A percentile compares a stretch with the other conserved stretches of the same genome.
These are phyloP conservation scores for Eulemur rufifrons DNA, from an alignment of 2,113 vertebrate species.

Conservation along the genomic window DNA sequence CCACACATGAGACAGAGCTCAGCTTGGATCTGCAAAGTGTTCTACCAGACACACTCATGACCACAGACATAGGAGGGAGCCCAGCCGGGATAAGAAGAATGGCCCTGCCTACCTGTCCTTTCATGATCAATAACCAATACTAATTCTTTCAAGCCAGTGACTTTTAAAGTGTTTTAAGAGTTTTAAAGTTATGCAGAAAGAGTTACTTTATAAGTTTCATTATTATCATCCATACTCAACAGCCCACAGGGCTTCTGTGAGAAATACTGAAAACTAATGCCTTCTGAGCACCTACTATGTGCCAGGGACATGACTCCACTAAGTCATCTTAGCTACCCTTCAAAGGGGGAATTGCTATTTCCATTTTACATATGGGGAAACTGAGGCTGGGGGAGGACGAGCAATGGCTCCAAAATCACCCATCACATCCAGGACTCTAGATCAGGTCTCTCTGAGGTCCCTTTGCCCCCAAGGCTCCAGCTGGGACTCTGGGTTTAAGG, in stretches of 20 bases:
- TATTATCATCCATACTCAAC: background rate
- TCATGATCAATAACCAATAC: too few species aligned
- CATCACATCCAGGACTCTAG: background rate
- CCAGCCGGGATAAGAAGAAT: too few species aligned
- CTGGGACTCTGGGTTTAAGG: background rate
- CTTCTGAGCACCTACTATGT: background rate
- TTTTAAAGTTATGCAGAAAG: background rate
- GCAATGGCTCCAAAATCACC: background rate
- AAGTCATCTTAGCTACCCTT: background rate
- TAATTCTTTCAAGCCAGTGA: background rate
- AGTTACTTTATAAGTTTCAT: background rate
- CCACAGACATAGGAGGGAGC: too few species aligned
- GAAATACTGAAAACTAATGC: background rate
- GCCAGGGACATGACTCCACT: background rate
- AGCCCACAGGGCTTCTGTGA: background rate
- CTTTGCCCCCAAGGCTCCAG: background rate
- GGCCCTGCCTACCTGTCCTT: too few species aligned
- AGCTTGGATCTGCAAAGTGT: too few species aligned
- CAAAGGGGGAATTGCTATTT: background rate
- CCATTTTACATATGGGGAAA: background rate
- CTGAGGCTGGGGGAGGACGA: background rate
- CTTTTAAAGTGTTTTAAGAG: background rate
- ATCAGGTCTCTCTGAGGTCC: background rate
- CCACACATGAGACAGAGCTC: too few species aligned
- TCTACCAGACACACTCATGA: too few species aligned